Evolutionary conservation across 2,888 invertebrate genomes (phyloP).

Genomic region (Endotricha flammealis): DNA sequence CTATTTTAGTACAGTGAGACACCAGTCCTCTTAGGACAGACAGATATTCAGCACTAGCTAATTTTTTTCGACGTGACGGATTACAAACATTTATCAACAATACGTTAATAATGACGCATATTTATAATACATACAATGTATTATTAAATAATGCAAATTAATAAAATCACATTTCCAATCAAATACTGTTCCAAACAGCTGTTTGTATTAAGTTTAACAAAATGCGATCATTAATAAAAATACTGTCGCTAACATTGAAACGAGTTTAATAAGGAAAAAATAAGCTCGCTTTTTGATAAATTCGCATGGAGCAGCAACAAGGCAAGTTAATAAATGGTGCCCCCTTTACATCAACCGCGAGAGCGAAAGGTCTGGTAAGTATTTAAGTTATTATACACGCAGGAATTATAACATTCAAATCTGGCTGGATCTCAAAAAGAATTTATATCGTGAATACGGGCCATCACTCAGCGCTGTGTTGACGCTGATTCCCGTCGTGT

Average conservation of each 20-base stretch:
- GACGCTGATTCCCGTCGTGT: slow-evolving; percentile 73
- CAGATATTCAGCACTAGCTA: not conserved
- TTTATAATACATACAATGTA: not conserved
- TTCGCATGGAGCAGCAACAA: not conserved
- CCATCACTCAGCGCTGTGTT: slow-evolving; percentile 71
- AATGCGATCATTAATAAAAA: slow-evolving; percentile 6
- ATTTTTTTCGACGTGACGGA: slow-evolving; percentile 2
- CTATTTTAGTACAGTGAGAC: not conserved
- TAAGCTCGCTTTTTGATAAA: slow-evolving; percentile 5
- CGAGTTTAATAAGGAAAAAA: slow-evolving; percentile 1
- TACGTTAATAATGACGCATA: not conserved
- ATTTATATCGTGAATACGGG: slow-evolving; percentile 57
- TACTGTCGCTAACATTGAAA: slow-evolving; percentile 2
- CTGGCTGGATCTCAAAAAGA: slow-evolving; percentile 55
- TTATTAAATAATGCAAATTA: not conserved
- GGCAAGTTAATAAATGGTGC: slow-evolving; percentile 9
- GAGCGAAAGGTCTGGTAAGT: slow-evolving; percentile 8
- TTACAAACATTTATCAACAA: slow-evolving; percentile 1
- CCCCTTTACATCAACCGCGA: slow-evolving; percentile 1
- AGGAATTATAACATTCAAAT: slow-evolving; percentile 39
- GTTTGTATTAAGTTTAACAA: slow-evolving; percentile 7
- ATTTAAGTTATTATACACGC: slow-evolving; percentile 22
- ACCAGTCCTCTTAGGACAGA: slow-evolving; percentile 1
- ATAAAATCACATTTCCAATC: slow-evolving; percentile 2
- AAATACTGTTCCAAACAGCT: slow-evolving; percentile 1